Evolutionary conservation across 37 sponge, comb jelly and placozoan genomes (phyloP), one percentile per base, ranked within the genome.

Genomic region (Crambe crambe): DNA sequence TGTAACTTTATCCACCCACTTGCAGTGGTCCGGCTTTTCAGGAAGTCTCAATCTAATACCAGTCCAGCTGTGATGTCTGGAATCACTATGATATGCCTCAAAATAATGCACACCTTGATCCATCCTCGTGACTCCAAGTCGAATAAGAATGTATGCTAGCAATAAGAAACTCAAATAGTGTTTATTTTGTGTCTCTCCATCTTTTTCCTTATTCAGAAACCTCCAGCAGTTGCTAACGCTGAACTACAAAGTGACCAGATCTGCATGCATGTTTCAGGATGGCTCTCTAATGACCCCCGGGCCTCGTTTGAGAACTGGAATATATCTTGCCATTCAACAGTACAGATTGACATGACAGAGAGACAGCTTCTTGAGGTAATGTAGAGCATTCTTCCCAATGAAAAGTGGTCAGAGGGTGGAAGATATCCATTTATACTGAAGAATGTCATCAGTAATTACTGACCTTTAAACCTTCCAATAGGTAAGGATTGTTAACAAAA

Each of bases 61-160:
- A 94, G 70, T 34, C 97, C 94, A 77, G 89, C 95, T 31, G 95
- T 96, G 5, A 76, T 88, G 65, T 85, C 91, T n/a, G 81, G 73
- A 8, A 86, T 96, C 17, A 91, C 92, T 3, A 84, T 94, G 64
- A 94, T 92, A 3, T 96, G 95, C 38, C 89, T 94, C n/a, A 73
- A 73, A 64, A 74, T 96, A 3, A 74, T 95, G 21, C 78, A 84
- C 63, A 25, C 58, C 57, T 62, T 92, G 31, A 90, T 80, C 36
- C 35, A 43, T 37, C 89, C 80, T 31, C 22, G 23, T 9, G 76
- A 79, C 1, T 4, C 58, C 59, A 78, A 47, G 51, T 6, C 51
- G 12, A 47, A n/a, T n/a, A n/a, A n/a, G n/a, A n/a, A n/a, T n/a
- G n/a, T n/a, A n/a, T n/a, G n/a, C n/a, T n/a, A n/a, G 51, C 51